Percentiles rank a stretch among this genome's conserved stretches.
Conservation (phyloP, 2,113 vertebrate species). For the Salvelinus alpinus region DNA sequence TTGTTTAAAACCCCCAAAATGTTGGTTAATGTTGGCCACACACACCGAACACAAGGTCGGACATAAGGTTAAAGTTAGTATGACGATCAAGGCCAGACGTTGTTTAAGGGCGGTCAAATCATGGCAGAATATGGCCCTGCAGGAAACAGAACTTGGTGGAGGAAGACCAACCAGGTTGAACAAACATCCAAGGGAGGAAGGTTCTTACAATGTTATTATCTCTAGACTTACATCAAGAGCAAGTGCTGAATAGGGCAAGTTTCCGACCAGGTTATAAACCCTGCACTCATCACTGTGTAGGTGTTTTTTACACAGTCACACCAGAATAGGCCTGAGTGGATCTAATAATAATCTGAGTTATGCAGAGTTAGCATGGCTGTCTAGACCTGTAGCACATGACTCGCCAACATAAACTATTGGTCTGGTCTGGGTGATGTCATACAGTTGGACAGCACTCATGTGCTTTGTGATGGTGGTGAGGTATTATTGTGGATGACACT, state of each 20-base stretch:
- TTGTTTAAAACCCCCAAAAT: too few relatives aligned
- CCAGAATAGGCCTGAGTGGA: neutral
- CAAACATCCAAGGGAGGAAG: neutral
- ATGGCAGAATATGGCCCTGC: neutral
- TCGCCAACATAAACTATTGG: neutral
- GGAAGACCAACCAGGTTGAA: neutral
- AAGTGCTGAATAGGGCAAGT: neutral
- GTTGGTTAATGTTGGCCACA: too few relatives aligned
- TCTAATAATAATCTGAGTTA: slow-evolving; percentile 24
- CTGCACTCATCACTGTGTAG: neutral
- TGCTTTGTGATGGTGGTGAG: neutral
- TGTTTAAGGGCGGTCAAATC: neutral
- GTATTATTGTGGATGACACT: neutral
- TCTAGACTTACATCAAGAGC: too few relatives aligned
- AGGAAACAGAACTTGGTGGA: neutral
- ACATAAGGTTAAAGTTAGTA: neutral
- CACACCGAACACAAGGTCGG: too few relatives aligned
- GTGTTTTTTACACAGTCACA: too few relatives aligned
- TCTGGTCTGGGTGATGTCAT: slow-evolving; percentile 11
- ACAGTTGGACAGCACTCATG: neutral
- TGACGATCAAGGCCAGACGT: neutral
- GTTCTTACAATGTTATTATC: too few relatives aligned
- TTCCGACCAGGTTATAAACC: too few relatives aligned
- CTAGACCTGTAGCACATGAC: slow-evolving; percentile 15
- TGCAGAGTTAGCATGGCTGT: slow-evolving; percentile 1